Evolutionary conservation across 2,113 vertebrate genomes (phyloP).

Genomic region (Tachycineta bicolor): DNA sequence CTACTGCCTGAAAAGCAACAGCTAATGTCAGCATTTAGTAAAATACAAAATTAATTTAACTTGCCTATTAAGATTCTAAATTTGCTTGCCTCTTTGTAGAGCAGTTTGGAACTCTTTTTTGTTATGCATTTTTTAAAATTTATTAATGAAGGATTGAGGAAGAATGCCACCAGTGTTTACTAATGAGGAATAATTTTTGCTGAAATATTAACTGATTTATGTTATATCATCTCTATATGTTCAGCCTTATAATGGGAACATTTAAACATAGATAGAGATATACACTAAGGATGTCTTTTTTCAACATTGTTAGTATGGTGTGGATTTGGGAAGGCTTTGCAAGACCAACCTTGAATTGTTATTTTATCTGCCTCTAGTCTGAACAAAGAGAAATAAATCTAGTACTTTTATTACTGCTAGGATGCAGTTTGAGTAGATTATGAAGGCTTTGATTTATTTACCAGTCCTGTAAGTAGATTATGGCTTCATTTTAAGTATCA

Average conservation of each 20-base stretch:
- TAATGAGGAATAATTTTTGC: neutral
- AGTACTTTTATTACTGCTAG: neutral
- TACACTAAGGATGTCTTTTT: neutral
- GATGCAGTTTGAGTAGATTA: neutral
- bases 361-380: neutral
- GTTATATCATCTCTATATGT: neutral
- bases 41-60: constrained; percentile 4
- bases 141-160: neutral
- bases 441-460: neutral
- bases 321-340: neutral
- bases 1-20: constrained; percentile 37
- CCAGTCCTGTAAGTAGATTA: neutral
- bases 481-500: neutral
- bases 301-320: neutral
- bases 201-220: neutral
- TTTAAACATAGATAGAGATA: neutral
- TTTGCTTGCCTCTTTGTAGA: neutral
- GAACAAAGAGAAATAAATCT: neutral
- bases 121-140: neutral
- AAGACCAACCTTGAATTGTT: neutral
- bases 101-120: neutral
- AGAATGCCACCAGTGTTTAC: neutral
- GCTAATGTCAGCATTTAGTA: neutral
- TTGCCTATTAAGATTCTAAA: neutral
- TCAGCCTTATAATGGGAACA: neutral